These are phyloP conservation scores for Osedax frankpressi DNA, from an alignment of 2,888 invertebrate species.

Conservation along the genomic window DNA sequence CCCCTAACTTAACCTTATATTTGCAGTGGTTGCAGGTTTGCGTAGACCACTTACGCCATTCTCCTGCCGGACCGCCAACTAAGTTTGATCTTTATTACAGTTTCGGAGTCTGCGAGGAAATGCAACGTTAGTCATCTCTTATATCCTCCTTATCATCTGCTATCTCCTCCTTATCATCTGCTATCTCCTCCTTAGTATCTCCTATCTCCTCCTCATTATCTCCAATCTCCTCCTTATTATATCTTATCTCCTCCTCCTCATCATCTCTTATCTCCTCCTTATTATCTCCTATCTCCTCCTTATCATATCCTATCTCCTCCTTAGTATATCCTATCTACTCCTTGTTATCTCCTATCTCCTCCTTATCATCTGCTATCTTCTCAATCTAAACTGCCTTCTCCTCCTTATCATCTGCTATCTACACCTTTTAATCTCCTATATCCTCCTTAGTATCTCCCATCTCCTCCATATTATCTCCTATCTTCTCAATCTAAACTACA, in stretches of 20 bases:
- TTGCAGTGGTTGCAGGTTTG: background rate
- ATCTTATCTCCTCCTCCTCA: too few species aligned
- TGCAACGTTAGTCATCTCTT: background rate
- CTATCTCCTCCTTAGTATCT: background rate
- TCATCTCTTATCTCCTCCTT: background rate
- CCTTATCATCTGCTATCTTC: too few species aligned
- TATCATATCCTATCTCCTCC: too few species aligned
- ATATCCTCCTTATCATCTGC: too few species aligned
- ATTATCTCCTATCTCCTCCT: background rate
- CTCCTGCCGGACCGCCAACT: background rate
- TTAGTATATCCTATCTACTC: background rate
- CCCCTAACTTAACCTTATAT: too few species aligned
- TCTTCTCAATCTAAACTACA: too few species aligned
- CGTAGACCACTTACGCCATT: background rate
- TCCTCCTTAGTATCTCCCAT: too few species aligned
- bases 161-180: too few species aligned
- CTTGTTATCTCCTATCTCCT: background rate
- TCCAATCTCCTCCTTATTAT: too few species aligned
- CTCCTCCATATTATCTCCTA: background rate
- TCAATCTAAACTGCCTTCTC: background rate
- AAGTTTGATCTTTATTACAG: background rate
- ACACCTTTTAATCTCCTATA: too few species aligned
- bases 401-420: background rate
- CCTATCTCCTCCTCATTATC: background rate
- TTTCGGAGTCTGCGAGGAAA: background rate